These are phyloP conservation scores for Caerostris darwini DNA, from an alignment of 1,140 invertebrate species.

Conservation along the genomic window DNA sequence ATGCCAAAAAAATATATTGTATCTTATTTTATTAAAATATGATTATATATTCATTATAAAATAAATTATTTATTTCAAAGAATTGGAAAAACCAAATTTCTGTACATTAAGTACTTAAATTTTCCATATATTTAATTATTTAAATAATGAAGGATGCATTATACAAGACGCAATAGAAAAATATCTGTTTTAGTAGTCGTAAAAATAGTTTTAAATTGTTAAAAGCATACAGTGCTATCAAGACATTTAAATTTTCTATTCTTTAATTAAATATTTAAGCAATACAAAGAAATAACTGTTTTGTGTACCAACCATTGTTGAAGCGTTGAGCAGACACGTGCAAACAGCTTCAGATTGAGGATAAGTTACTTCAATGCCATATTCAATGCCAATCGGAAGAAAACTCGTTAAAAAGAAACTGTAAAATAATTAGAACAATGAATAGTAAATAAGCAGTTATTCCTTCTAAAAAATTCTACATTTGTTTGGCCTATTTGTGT, in stretches of 20 bases:
- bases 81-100: no score
- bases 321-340: slow-evolving; percentile 92
- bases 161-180: no score
- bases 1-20: no score
- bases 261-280: neutral
- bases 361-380: slow-evolving; percentile 97
- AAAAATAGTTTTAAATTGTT: no score
- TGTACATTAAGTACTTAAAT: no score
- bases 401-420: slow-evolving; percentile 99
- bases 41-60: no score
- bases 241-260: neutral
- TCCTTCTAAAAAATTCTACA: neutral
- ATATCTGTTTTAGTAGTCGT: no score
- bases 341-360: slow-evolving; percentile 96
- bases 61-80: no score
- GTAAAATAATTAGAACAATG: neutral
- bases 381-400: slow-evolving; percentile 97
- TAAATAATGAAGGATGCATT: no score
- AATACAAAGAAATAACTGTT: neutral
- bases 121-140: no score
- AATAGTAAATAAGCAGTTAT: no score
- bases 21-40: no score
- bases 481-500: neutral
- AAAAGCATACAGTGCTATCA: neutral
- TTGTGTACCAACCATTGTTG: slow-evolving; percentile 84